Evolutionary conservation across 2,888 invertebrate species (phyloP).

Genomic region (Melanostoma scalare): DNA sequence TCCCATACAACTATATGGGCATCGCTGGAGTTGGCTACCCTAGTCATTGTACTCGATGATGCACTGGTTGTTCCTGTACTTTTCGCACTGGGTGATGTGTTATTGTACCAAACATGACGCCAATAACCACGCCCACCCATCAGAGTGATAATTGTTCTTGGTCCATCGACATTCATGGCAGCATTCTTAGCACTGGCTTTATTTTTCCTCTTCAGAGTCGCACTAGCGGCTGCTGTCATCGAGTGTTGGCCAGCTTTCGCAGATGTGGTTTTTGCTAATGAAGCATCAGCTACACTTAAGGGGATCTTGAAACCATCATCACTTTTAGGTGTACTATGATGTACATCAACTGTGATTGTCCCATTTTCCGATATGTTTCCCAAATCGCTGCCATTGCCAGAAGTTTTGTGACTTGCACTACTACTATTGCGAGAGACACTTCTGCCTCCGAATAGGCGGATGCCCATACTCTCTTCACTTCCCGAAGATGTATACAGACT

Average conservation of each 20-base stretch:
- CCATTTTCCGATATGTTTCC: slow-evolving; percentile 84
- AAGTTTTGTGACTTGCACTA: slow-evolving; percentile 87
- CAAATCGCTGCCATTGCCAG: slow-evolving; percentile 81
- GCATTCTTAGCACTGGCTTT: slow-evolving; percentile 77
- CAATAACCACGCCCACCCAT: slow-evolving; percentile 95
- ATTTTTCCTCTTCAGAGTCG: slow-evolving; percentile 80
- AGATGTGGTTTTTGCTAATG: slow-evolving; percentile 48
- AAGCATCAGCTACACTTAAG: slow-evolving; percentile 55
- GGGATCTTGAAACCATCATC: slow-evolving; percentile 77
- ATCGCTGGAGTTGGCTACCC: slow-evolving; percentile 90
- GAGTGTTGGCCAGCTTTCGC: slow-evolving; percentile 66
- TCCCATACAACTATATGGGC: slow-evolving; percentile 96
- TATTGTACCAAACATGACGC: slow-evolving; percentile 87
- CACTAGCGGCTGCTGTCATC: slow-evolving; percentile 76
- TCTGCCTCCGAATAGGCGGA: slow-evolving; percentile 84
- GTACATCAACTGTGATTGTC: slow-evolving; percentile 80
- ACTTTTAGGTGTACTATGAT: slow-evolving; percentile 78
- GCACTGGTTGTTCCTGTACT: slow-evolving; percentile 55
- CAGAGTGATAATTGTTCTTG: slow-evolving; percentile 91
- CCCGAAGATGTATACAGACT: slow-evolving; percentile 92
- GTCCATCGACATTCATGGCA: slow-evolving; percentile 81
- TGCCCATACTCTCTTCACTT: slow-evolving; percentile 92
- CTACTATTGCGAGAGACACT: slow-evolving; percentile 90
- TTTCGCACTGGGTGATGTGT: slow-evolving; percentile 77
- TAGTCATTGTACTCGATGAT: slow-evolving; percentile 73